A percentile compares a stretch with the other conserved stretches of the same genome.
Evolutionary conservation across 1,140 invertebrate genomes (phyloP).

Genomic region (Aethina tumida): DNA sequence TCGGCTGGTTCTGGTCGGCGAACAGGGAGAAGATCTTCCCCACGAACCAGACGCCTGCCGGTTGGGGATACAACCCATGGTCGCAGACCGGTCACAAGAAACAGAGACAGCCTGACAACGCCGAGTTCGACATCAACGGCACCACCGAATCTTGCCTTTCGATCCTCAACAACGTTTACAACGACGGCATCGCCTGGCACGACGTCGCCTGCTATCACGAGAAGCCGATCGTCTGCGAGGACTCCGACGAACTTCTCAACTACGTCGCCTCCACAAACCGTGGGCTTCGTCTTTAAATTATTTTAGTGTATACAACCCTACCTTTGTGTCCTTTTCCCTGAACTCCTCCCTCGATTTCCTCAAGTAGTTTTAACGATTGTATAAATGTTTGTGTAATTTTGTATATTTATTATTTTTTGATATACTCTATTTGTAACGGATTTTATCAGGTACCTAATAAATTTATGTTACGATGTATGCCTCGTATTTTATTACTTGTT

Average conservation of each 20-base stretch:
- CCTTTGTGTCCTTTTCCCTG: no score
- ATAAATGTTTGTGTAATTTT: no score
- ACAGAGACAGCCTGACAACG: conserved; percentile 77
- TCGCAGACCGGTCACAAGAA: conserved; percentile 84
- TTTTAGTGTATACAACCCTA: no score
- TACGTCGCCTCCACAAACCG: conserved; percentile 74
- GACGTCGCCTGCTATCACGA: conserved; percentile 88
- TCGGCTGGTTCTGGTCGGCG: conserved; percentile 90
- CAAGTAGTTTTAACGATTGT: no score
- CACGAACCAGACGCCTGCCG: conserved; percentile 60
- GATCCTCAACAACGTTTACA: conserved; percentile 83
- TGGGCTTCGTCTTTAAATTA: conserved; percentile 65
- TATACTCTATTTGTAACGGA: no score
- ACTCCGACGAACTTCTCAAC: conserved; percentile 73
- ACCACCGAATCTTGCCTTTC: conserved; percentile 78
- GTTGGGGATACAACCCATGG: conserved; percentile 77
- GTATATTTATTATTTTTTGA: no score
- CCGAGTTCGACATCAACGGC: conserved; percentile 83
- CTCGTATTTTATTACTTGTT: no score
- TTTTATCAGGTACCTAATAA: no score
- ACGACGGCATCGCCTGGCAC: conserved; percentile 85
- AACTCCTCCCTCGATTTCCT: no score
- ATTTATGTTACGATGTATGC: no score
- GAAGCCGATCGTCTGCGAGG: conserved; percentile 83
- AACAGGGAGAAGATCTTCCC: conserved; percentile 80